Percentiles rank a stretch among this genome's conserved stretches.
phyloP scores from a whole-genome alignment of 1,140 invertebrate genomes.

The Nebria ingens region DNA sequence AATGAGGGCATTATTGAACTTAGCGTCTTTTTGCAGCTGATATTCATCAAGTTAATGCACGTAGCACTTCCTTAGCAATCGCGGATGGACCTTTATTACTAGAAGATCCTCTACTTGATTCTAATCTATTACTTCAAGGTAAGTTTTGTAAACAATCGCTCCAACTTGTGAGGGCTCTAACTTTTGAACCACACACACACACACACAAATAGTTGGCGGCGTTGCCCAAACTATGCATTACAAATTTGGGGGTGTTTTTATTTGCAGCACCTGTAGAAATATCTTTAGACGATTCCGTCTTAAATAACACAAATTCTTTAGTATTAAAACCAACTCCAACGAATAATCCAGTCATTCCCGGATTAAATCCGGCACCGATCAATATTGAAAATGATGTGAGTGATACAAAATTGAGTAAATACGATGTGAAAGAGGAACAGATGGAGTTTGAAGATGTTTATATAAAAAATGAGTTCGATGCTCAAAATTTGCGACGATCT shows the following conservation, averaged over 20 bases:
- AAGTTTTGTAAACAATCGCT: too few relatives aligned
- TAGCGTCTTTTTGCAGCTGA: background rate
- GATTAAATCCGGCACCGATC: background rate
- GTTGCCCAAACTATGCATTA: too few relatives aligned
- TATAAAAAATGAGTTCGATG: background rate
- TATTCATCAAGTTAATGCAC: background rate
- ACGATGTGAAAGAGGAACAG: background rate
- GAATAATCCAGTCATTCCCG: background rate
- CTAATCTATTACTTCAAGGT: constrained; percentile 21
- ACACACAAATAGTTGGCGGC: too few relatives aligned
- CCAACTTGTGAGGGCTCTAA: background rate
- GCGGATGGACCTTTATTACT: background rate
- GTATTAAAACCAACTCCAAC: background rate
- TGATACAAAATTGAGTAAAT: background rate
- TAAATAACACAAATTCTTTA: background rate
- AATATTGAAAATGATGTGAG: background rate
- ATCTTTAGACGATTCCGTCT: background rate
- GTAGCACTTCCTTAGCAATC: background rate
- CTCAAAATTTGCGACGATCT: background rate
- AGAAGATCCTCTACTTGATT: constrained; percentile 24
- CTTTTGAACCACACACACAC: too few relatives aligned
- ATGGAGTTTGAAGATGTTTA: background rate
- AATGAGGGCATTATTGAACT: too few relatives aligned
- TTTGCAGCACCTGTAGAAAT: background rate
- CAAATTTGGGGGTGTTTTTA: background rate